A percentile compares a stretch with the other conserved stretches of the same genome.
phyloP scores from a whole-genome alignment of 2,797 vertebrate genomes.

The Huso huso region DNA sequence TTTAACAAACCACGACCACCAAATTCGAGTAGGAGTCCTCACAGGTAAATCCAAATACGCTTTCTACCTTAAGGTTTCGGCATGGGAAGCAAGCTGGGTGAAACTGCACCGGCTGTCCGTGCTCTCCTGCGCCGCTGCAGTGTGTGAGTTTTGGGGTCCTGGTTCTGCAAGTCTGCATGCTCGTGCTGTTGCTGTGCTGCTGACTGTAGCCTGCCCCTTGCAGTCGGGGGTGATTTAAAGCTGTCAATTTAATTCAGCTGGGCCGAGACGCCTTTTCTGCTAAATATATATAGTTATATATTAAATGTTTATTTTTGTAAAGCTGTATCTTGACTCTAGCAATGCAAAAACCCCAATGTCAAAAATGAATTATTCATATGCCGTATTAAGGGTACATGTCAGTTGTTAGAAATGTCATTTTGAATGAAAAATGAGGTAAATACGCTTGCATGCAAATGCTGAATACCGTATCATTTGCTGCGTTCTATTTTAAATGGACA shows the following conservation, averaged over 20 bases:
- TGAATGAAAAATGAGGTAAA: constrained; percentile 35
- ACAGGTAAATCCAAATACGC: constrained; percentile 67
- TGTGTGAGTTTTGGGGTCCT: constrained; percentile 37
- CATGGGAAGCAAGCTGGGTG: constrained; percentile 16
- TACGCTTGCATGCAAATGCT: constrained; percentile 29
- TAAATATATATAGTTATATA: neutral
- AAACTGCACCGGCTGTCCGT: constrained; percentile 20
- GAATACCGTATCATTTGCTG: constrained; percentile 41
- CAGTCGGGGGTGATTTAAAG: constrained; percentile 41
- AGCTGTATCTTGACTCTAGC: too few relatives aligned
- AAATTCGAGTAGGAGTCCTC: constrained; percentile 88
- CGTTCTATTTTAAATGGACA: neutral
- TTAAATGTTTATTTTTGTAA: too few relatives aligned
- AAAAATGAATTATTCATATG: constrained; percentile 59
- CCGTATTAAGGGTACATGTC: constrained; percentile 36
- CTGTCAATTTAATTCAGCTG: constrained; percentile 6
- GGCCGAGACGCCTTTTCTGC: constrained; percentile 17
- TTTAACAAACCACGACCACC: constrained; percentile 95
- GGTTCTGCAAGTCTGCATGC: constrained; percentile 26
- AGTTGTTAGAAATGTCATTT: constrained; percentile 44
- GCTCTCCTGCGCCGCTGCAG: constrained; percentile 24
- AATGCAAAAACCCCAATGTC: constrained; percentile 40
- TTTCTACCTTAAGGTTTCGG: constrained; percentile 6
- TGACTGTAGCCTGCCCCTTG: constrained; percentile 26
- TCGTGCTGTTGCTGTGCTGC: constrained; percentile 16